These are phyloP conservation scores for Dynastes tityus DNA, from an alignment of 2,888 invertebrate genomes.

Conservation along the genomic window DNA sequence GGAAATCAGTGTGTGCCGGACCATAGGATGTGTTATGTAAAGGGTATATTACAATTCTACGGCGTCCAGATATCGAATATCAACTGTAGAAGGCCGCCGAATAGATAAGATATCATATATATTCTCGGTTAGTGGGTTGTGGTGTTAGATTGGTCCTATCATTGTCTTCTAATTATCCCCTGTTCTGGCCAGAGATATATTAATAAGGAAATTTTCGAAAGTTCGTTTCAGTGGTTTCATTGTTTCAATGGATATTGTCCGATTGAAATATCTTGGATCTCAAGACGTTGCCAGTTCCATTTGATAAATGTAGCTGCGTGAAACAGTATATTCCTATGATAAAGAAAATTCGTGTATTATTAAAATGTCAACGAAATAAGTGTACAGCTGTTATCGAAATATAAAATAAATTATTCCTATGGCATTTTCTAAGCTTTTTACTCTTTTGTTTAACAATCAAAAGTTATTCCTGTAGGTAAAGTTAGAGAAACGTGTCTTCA, in stretches of 20 bases:
- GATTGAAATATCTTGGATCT: conserved; percentile 28
- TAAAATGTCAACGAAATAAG: too few species aligned
- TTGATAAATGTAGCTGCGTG: neutral
- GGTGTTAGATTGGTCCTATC: conserved; percentile 46
- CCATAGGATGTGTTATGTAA: conserved; percentile 59
- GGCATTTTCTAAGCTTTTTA: too few species aligned
- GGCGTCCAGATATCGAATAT: conserved; percentile 52
- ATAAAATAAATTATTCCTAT: too few species aligned
- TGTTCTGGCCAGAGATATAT: conserved; percentile 47
- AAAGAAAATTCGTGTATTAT: neutral
- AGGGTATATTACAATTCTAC: conserved; percentile 57
- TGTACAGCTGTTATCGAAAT: too few species aligned
- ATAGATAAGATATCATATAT: conserved; percentile 48
- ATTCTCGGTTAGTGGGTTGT: conserved; percentile 47
- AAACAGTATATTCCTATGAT: too few species aligned
- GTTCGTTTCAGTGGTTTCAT: conserved; percentile 41
- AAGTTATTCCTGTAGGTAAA: too few species aligned
- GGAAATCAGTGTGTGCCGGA: conserved; percentile 67
- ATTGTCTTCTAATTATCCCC: conserved; percentile 48
- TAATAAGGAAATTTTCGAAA: conserved; percentile 44
- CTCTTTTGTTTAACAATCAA: too few species aligned
- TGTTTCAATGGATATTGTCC: conserved; percentile 34
- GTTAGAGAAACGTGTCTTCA: too few species aligned
- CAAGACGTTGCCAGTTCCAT: conserved; percentile 21
- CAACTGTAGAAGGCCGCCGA: conserved; percentile 45